A percentile compares a stretch with the other conserved stretches of the same genome.
phyloP scores from a whole-genome alignment of 2,113 vertebrate species.

The Columba livia region DNA sequence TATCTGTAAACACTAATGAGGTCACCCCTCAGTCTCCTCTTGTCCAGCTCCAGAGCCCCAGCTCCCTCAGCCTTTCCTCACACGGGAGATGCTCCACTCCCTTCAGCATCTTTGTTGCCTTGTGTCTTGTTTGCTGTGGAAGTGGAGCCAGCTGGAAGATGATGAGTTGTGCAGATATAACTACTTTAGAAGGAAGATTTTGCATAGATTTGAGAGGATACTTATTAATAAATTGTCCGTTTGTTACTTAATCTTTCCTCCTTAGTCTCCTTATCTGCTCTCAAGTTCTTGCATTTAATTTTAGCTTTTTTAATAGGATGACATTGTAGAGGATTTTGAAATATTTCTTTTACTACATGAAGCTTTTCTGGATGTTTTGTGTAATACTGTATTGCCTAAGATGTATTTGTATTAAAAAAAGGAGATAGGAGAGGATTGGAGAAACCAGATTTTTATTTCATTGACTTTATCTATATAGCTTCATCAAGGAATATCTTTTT shows the following conservation, averaged over 20 bases:
- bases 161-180: neutral
- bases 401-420: neutral
- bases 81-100: too few species aligned
- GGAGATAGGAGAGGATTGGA: neutral
- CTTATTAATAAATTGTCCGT: neutral
- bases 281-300: neutral
- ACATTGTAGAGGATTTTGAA: neutral
- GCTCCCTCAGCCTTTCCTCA: too few species aligned
- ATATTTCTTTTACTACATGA: neutral
- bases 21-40: too few species aligned
- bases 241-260: neutral
- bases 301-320: neutral
- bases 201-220: neutral
- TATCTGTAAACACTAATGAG: too few species aligned
- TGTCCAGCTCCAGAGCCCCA: too few species aligned
- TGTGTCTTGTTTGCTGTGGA: neutral
- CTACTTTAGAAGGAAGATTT: neutral
- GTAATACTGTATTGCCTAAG: neutral
- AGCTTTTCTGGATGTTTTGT: neutral
- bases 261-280: neutral
- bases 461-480: neutral
- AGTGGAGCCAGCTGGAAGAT: neutral
- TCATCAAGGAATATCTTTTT: neutral
- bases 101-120: too few species aligned
- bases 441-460: neutral